Evolutionary conservation across 2,888 invertebrate genomes (phyloP).

Genomic region (Apomyelois bistriatella): DNA sequence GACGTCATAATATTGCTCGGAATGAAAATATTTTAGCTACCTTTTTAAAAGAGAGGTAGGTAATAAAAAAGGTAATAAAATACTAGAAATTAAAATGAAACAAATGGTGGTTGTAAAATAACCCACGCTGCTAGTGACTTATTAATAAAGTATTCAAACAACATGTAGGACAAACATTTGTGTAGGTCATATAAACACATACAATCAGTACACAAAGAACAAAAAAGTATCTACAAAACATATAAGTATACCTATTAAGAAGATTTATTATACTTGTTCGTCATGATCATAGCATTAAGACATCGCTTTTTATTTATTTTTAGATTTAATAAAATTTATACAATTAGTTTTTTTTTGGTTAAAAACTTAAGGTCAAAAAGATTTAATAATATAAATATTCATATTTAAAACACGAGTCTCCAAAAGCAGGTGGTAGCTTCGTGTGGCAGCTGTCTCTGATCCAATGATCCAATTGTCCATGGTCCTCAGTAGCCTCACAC

Average conservation of each 20-base stretch:
- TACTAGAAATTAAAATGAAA: conserved; percentile 1
- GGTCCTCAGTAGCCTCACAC: conserved; percentile 44
- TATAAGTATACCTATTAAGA: too few relatives aligned
- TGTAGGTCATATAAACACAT: background rate
- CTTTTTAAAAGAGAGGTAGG: conserved; percentile 4
- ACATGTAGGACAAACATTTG: background rate
- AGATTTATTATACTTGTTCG: background rate
- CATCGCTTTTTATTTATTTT: background rate
- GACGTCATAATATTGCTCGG: background rate
- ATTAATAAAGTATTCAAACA: background rate
- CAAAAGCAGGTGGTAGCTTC: conserved; percentile 46
- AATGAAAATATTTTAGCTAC: conserved; percentile 5
- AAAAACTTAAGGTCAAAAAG: background rate
- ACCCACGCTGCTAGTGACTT: conserved; percentile 5
- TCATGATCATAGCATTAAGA: background rate
- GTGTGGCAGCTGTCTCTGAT: conserved; percentile 57
- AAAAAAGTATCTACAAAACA: background rate
- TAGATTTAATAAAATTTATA: too few relatives aligned
- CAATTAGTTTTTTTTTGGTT: background rate
- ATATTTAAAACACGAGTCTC: background rate
- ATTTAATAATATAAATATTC: background rate
- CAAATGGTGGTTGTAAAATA: conserved; percentile 6
- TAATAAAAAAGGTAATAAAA: conserved; percentile 6
- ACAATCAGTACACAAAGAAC: background rate
- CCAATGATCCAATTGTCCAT: conserved; percentile 49